Evolutionary conservation across 2,113 vertebrate genomes (phyloP), one percentile per base, ranked within the genome.

Genomic region (Lamprotornis superbus): DNA sequence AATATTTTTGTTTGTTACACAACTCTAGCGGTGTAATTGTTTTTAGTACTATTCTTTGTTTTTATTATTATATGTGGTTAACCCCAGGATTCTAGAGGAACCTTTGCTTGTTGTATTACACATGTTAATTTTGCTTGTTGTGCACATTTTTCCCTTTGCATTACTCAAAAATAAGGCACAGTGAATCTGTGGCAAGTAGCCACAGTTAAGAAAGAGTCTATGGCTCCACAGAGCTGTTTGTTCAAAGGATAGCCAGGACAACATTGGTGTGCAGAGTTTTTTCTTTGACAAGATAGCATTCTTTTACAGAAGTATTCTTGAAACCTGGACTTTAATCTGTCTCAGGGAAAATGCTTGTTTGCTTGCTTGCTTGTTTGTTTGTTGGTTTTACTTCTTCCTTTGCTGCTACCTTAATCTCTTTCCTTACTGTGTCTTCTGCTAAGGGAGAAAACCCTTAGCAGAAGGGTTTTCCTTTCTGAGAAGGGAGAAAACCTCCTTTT

Each of bases 61-160:
- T 93, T 82, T 68, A n/a, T 47, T 90, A 80, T 86, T 87, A 11
- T 56, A 71, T 57, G 55, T 83, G 79, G 93, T 88, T 95, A 95
- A 95, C 60, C 77, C 52, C 76, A 83, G 31, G 64, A 83, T 79
- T 94, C 68, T 15, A 83, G 47, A 86, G 47, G 52, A 90, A 83
- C 28, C 27, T 33, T 59, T 88, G 7, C 52, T 90, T 74, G 35
- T 52, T 86, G 40, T 37, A 83, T 75, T 57, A 69, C 47, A 69
- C 16, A 50, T 12, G 33, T 44, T 77, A 40, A 74, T 92, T 88
- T 91, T 94, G 79, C 79, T 83, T 93, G 88, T 35, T 3, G 0
- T 12, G 79, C 76, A 90, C 64, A 81, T 95, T 95, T 90, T 95
- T 90, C 5, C 20, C 24, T 86, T 83, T 68, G 15, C 25, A 18